Base-by-base conservation (phyloP, 2,113 vertebrate genomes). In the Syrmaticus mikado region DNA sequence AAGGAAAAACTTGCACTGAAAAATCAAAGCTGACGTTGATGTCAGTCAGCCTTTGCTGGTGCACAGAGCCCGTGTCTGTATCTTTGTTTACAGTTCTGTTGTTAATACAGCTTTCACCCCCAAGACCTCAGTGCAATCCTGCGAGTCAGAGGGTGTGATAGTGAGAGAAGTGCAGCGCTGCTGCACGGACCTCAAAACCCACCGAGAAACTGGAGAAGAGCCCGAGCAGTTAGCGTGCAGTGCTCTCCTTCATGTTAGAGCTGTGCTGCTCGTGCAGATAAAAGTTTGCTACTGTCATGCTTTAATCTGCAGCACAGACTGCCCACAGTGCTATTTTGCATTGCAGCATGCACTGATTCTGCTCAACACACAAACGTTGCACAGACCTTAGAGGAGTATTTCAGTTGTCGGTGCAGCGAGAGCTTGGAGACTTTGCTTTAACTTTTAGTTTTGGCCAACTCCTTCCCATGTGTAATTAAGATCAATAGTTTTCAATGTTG, bases 121-220 rank as follows among this genome's bases (percentile, higher is more conserved):
- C 0, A 2, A 36, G 30, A 25, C 46, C 53, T 25, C 40, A 40
- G 52, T 2, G 3, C 0, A 1, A 7, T 45, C 4, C 50, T 40
- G 13, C 17, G 17, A 66, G 50, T 14, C 72, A 11, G 82, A 87
- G 87, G 85, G 60, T 74, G 85, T 43, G 88, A 36, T 57, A 14
- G 1, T 17, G 58, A 10, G 2, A 36, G 24, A 9, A 43, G 90
- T 10, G 48, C 46, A 28, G 43, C 27, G 64, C 40, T 71, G 79
- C 87, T 73, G 85, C 2, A 1, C 0, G 8, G 11, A 92, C 92
- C 93, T 91, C 88, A 90, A 90, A 96, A 90, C 85, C 95, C 92
- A 43, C 90, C 1, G 46, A 86, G 92, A 81, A 66, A 46, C 57
- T 20, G 52, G 82, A 65, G 83, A 5, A 9, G 38, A 12, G 4